Conservation (phyloP, 2,797 vertebrate genomes). For the Menidia menidia region DNA sequence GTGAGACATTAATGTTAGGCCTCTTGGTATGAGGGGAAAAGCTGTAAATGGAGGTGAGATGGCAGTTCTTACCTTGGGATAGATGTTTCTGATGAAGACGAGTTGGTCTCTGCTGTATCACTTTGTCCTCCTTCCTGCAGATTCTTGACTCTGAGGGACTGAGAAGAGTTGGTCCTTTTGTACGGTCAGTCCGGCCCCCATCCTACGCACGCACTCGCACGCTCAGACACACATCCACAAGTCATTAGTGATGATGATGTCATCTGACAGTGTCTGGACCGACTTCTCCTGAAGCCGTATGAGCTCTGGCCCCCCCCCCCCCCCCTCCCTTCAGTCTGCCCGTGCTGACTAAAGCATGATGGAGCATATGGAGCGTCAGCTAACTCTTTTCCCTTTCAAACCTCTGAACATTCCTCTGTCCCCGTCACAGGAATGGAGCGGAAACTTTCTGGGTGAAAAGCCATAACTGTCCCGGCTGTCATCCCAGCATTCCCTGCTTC, state of each 20-base stretch:
- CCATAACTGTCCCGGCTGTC: not conserved
- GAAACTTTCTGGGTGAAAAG: not conserved
- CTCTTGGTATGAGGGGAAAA: too few relatives aligned
- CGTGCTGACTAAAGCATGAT: slow-evolving; percentile 30
- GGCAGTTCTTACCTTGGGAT: slow-evolving; percentile 44
- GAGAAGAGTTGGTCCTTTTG: slow-evolving; percentile 42
- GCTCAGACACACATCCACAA: slow-evolving; percentile 19
- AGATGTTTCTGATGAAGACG: not conserved
- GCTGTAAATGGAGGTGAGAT: not conserved
- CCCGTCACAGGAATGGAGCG: not conserved
- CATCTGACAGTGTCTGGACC: slow-evolving; percentile 71
- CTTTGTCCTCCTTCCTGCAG: slow-evolving; percentile 18
- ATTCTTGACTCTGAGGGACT: slow-evolving; percentile 38
- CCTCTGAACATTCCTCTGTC: not conserved
- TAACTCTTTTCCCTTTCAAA: slow-evolving; percentile 14
- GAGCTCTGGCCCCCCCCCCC: slow-evolving; percentile 12
- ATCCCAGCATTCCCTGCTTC: not conserved
- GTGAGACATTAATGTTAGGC: too few relatives aligned
- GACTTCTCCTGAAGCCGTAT: slow-evolving; percentile 60
- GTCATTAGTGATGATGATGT: slow-evolving; percentile 68
- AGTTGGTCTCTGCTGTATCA: not conserved
- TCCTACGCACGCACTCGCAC: slow-evolving; percentile 8
- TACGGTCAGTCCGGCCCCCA: slow-evolving; percentile 43
- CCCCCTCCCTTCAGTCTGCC: not conserved
- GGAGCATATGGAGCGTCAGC: slow-evolving; percentile 46